These are phyloP conservation scores for Erythrocercus mccallii DNA, from an alignment of 2,113 vertebrate species.

Conservation along the genomic window DNA sequence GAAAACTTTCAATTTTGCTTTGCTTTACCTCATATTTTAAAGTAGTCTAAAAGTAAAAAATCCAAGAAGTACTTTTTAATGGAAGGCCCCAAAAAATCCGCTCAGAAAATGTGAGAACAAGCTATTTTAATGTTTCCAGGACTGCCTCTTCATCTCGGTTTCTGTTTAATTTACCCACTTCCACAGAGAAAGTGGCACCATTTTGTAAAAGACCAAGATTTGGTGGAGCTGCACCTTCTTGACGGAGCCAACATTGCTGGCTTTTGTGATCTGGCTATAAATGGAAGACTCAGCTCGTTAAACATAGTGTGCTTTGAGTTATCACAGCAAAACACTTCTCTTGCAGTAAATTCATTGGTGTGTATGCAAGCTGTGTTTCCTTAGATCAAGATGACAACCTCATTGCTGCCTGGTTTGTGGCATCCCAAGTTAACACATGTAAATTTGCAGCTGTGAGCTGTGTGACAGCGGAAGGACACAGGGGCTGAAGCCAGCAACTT, in stretches of 20 bases:
- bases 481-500: neutral
- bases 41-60: neutral
- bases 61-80: neutral
- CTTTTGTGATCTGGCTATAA: neutral
- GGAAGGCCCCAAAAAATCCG: neutral
- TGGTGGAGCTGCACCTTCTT: neutral
- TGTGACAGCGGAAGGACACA: neutral
- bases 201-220: neutral
- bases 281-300: neutral
- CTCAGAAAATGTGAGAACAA: neutral
- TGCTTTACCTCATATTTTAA: neutral
- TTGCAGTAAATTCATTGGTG: neutral
- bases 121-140: neutral
- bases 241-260: neutral
- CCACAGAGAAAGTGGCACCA: neutral
- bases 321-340: neutral
- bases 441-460: neutral
- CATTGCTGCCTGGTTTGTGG: constrained; percentile 8
- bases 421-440: constrained; percentile 3
- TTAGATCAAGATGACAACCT: constrained; percentile 40
- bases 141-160: neutral
- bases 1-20: neutral
- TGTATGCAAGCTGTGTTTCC: neutral
- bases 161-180: neutral
- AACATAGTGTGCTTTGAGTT: constrained; percentile 27